A percentile compares a stretch with the other conserved stretches of the same genome.
These are phyloP conservation scores for Rhamnusium bicolor DNA, from an alignment of 2,888 invertebrate species.

Conservation along the genomic window DNA sequence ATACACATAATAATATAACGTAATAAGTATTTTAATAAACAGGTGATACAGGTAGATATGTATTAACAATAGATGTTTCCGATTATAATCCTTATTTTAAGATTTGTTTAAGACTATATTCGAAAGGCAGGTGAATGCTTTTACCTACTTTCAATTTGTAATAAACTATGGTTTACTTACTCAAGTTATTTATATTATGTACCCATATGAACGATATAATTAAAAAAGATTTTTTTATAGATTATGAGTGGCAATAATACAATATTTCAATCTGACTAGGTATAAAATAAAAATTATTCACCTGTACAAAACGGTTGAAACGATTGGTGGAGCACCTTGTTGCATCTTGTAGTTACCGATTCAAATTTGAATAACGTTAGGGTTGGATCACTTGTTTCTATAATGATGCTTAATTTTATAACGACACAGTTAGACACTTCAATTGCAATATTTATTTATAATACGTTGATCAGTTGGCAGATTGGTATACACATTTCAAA, in stretches of 20 bases:
- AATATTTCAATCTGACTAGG: background rate
- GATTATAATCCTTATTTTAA: conserved; percentile 3
- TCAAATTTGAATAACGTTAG: conserved; percentile 25
- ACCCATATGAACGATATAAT: no score
- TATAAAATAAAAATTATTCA: conserved; percentile 36
- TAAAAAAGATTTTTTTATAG: no score
- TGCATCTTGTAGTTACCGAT: conserved; percentile 32
- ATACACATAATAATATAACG: background rate
- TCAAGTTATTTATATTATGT: no score
- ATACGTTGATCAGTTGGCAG: conserved; percentile 16
- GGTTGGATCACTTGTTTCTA: background rate
- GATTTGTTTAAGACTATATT: conserved; percentile 21
- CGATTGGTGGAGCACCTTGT: conserved; percentile 41
- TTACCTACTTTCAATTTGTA: conserved; percentile 49
- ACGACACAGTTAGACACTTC: conserved; percentile 13
- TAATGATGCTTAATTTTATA: background rate
- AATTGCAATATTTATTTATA: conserved; percentile 35
- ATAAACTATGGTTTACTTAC: no score
- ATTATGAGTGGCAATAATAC: background rate
- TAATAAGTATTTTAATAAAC: conserved; percentile 1
- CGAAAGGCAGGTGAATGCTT: conserved; percentile 42
- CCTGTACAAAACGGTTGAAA: conserved; percentile 34
- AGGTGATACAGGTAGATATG: conserved; percentile 24
- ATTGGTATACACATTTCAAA: conserved; percentile 33
- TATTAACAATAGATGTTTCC: conserved; percentile 25